A percentile compares a stretch with the other conserved stretches of the same genome.
These are phyloP conservation scores for Dipodomys merriami DNA, from an alignment of 2,113 vertebrate genomes.

Conservation along the genomic window DNA sequence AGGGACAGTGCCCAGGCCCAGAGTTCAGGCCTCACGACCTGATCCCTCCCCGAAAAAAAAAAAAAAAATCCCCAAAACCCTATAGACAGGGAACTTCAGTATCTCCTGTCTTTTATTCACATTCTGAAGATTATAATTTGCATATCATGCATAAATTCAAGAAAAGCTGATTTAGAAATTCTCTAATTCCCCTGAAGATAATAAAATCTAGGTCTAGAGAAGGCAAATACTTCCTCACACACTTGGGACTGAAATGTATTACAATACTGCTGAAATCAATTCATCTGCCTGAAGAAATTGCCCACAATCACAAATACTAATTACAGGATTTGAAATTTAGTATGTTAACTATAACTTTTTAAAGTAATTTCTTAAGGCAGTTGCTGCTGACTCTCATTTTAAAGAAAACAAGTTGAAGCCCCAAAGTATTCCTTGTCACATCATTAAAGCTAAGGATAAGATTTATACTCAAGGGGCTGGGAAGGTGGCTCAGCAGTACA, in stretches of 20 bases:
- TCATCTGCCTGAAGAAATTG: background rate
- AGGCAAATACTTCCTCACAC: constrained; percentile 60
- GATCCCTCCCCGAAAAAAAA: no score
- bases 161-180: constrained; percentile 49
- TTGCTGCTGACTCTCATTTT: constrained; percentile 44
- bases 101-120: background rate
- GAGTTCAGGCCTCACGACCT: no score
- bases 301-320: constrained; percentile 39
- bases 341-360: constrained; percentile 36
- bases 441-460: constrained; percentile 13
- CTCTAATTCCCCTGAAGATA: constrained; percentile 27
- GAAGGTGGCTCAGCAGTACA: no score
- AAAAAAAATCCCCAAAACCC: background rate
- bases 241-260: constrained; percentile 35
- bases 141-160: background rate
- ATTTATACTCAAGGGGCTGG: background rate
- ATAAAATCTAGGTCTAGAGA: constrained; percentile 59
- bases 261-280: background rate
- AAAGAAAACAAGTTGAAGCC: constrained; percentile 27
- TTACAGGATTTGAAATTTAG: constrained; percentile 36
- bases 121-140: constrained; percentile 17
- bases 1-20: no score
- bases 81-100: background rate
- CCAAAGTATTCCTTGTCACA: constrained; percentile 57
- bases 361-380: constrained; percentile 49